phyloP scores from a whole-genome alignment of 2,113 vertebrate genomes.

The Dromiciops gliroides region DNA sequence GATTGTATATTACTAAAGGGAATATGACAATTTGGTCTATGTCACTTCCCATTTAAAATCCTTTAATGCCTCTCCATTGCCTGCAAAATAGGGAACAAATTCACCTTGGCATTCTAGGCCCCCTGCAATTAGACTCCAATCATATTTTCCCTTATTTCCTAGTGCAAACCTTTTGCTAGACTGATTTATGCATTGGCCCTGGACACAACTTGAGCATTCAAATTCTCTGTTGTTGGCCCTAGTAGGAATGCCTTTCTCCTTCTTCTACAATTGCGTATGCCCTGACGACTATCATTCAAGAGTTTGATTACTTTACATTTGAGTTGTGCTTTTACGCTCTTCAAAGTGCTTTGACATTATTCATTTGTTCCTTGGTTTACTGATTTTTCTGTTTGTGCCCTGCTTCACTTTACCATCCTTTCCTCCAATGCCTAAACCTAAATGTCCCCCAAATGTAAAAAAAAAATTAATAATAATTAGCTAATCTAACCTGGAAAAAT shows the following conservation, averaged over 20 bases:
- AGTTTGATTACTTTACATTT: background rate
- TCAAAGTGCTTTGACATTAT: background rate
- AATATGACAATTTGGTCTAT: background rate
- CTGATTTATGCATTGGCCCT: background rate
- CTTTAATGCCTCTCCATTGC: background rate
- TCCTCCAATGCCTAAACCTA: background rate
- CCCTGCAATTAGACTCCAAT: conserved; percentile 8
- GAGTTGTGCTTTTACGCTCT: background rate
- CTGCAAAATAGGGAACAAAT: conserved; percentile 6
- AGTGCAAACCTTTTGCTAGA: background rate
- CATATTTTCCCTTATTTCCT: background rate
- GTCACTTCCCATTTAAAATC: background rate
- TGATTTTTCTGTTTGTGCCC: background rate
- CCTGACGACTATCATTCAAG: background rate
- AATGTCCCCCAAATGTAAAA: background rate
- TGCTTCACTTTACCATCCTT: background rate
- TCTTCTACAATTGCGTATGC: conserved; percentile 13
- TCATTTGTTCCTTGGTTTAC: background rate
- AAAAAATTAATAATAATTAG: no score
- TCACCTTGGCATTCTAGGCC: conserved; percentile 20
- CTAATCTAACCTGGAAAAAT: no score
- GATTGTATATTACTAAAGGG: background rate
- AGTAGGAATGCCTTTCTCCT: conserved; percentile 6
- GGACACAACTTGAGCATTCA: background rate
- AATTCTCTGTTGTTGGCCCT: conserved; percentile 34